A percentile compares a stretch with the other conserved stretches of the same genome.
Evolutionary conservation across 2,888 invertebrate species (phyloP).

Genomic region (Acanthococcus lagerstroemiae): DNA sequence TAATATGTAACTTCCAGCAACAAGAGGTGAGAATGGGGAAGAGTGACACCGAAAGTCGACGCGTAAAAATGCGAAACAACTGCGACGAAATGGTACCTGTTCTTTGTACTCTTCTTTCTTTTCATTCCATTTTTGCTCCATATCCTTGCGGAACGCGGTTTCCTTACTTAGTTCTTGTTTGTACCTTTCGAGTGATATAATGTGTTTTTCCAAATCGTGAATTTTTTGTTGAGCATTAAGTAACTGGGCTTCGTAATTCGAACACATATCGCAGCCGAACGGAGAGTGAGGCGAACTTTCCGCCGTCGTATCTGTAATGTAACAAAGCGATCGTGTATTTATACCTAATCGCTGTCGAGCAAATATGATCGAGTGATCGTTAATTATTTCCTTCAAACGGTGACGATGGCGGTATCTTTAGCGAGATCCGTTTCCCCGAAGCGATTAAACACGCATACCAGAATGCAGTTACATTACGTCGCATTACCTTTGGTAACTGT

Average conservation of each 20-base stretch:
- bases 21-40: neutral
- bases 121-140: slow-evolving; percentile 69
- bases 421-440: too few species aligned
- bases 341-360: too few species aligned
- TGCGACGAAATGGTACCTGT: slow-evolving; percentile 44
- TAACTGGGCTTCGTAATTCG: slow-evolving; percentile 71
- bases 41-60: neutral
- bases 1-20: neutral
- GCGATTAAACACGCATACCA: too few species aligned
- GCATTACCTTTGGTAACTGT: too few species aligned
- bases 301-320: too few species aligned
- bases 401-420: too few species aligned
- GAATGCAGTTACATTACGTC: too few species aligned
- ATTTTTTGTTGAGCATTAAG: slow-evolving; percentile 57
- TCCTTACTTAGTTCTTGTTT: slow-evolving; percentile 60
- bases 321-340: too few species aligned
- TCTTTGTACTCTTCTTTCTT: slow-evolving; percentile 62
- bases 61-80: neutral
- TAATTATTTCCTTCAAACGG: too few species aligned
- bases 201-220: slow-evolving; percentile 41
- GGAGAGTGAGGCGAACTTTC: neutral
- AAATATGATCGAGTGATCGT: too few species aligned
- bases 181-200: slow-evolving; percentile 42
- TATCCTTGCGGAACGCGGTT: slow-evolving; percentile 59
- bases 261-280: slow-evolving; percentile 74